These are phyloP conservation scores for Lepidostoma basale DNA, from an alignment of 1,140 invertebrate species.

Conservation along the genomic window DNA sequence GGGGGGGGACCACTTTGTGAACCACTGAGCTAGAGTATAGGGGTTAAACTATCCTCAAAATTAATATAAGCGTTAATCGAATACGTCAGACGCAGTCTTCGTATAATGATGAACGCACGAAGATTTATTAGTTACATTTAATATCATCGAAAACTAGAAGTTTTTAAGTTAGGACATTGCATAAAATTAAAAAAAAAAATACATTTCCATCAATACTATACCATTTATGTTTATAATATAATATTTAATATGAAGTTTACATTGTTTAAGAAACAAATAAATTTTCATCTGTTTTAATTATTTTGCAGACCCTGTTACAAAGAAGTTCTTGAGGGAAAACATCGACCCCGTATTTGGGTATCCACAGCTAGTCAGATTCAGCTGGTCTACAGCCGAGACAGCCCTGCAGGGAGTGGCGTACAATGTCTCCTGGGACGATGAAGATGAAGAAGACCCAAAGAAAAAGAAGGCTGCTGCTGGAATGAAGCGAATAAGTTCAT, in stretches of 20 bases:
- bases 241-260: not conserved
- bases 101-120: too few species aligned
- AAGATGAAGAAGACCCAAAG: conserved; percentile 60
- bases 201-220: too few species aligned
- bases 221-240: not conserved
- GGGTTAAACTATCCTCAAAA: too few species aligned
- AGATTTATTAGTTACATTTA: too few species aligned
- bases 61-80: too few species aligned
- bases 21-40: too few species aligned
- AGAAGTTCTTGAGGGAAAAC: conserved; percentile 84
- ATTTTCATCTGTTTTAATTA: not conserved
- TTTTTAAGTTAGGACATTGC: too few species aligned
- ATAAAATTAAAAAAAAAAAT: too few species aligned
- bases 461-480: conserved; percentile 54
- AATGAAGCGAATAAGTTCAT: conserved; percentile 64
- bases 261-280: too few species aligned
- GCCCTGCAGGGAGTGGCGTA: conserved; percentile 78
- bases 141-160: too few species aligned
- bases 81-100: too few species aligned
- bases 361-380: conserved; percentile 93
- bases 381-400: conserved; percentile 93
- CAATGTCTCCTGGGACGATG: conserved; percentile 74
- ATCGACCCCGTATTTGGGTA: conserved; percentile 95
- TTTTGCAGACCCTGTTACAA: conserved; percentile 90
- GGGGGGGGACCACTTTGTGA: too few species aligned